Base-by-base conservation (phyloP, 2,797 vertebrate genomes). In the Enteromius viviparus region DNA sequence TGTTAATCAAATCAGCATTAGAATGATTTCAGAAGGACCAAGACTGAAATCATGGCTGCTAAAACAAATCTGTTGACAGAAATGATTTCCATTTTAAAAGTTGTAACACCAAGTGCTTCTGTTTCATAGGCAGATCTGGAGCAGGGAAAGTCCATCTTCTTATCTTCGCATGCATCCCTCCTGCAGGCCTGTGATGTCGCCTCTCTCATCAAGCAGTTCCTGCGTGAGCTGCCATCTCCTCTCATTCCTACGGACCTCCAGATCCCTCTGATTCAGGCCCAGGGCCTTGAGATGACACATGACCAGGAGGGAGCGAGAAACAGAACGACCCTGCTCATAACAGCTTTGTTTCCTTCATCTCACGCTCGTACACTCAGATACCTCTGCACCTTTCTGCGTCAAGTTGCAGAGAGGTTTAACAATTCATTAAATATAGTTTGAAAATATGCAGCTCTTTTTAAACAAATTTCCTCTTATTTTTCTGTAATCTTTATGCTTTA, bases 191-290 rank as follows among this genome's bases (percentile, higher is more conserved):
- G 91, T 17, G 93, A 94, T 0, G 88, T 93, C 2, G 91, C 93
- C 0, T 87, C 90, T 0, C 78, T 94, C 17, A 69, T 94, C 34
- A 94, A 94, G 84, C 91, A 92, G 83, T 94, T 93, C 76, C 84
- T 93, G 32, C 85, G 93, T 2, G 91, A 91, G 70, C 83, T 93
- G 34, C 91, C 91, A 0, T 83, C 87, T 21, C 92, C 93, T 4
- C 88, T 93, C 47, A 88, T 93, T 26, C 88, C 91, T 0, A 29
- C 58, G 0, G 89, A 87, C 23, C 88, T 93, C 2, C 93, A 92
- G 85, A 86, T 80, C 1, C 85, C 91, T 0, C 82, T 94, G 58
- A 92, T 91, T 70, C 91, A 90, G 12, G 89, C 89, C 10, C 93
- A 93, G 85, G 87, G 88, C 4, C 71, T 85, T 6, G 85, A 80